Conservation (phyloP, 2,113 vertebrate species). For the Zosterops pallidus region DNA sequence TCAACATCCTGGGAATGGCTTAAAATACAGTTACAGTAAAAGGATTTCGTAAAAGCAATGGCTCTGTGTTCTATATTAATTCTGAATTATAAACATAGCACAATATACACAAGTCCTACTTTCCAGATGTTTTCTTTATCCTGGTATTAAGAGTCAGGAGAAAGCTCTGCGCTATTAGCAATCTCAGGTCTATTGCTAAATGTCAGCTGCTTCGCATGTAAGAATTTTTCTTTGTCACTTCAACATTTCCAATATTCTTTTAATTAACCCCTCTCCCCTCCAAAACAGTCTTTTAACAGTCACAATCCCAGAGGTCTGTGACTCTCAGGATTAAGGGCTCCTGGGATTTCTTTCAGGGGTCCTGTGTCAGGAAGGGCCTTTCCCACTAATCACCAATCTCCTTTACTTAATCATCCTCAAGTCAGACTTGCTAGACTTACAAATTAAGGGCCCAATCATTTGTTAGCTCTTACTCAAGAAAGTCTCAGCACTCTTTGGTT, state of each 20-base stretch:
- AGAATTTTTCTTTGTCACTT: background rate
- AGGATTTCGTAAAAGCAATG: conserved; percentile 1
- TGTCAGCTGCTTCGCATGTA: background rate
- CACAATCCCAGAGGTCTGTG: background rate
- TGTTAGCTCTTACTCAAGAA: background rate
- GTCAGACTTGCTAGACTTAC: background rate
- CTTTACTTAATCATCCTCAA: background rate
- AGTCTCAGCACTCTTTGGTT: background rate
- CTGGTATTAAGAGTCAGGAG: background rate
- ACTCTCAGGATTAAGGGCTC: background rate
- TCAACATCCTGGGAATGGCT: background rate
- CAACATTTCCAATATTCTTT: background rate
- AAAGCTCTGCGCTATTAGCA: background rate
- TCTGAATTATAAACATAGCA: conserved; percentile 35
- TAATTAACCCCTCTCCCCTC: background rate
- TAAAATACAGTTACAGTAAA: background rate
- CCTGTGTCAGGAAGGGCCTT: background rate
- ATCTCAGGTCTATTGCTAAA: background rate
- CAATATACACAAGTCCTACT: background rate
- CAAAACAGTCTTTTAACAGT: background rate
- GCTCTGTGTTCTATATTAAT: conserved; percentile 6
- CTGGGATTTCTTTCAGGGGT: background rate
- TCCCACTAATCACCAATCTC: background rate
- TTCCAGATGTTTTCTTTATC: background rate
- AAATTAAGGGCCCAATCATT: background rate